Evolutionary conservation across 2,113 vertebrate genomes (phyloP), one percentile per base, ranked within the genome.

Genomic region (Entelurus aequoreus): DNA sequence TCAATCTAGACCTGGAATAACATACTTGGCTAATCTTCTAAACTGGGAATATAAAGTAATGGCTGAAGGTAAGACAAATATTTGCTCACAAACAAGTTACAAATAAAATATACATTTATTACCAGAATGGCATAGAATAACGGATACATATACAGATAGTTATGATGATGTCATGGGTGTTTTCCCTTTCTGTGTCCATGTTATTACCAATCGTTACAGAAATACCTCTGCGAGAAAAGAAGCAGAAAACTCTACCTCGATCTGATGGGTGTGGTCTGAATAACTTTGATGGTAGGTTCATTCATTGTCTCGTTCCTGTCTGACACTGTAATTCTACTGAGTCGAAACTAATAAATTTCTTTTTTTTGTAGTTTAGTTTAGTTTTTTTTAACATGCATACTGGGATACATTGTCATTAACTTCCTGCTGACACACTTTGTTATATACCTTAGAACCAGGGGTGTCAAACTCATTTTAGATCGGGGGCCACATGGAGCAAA

Each of bases 261-360:
- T 66, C 81, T 16, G 82, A 86, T 66, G 85, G 85, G 85, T 87
- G 83, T 81, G 84, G 77, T 80, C 78, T 84, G 60, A 73, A 70
- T 0, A 82, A 71, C 79, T 15, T 65, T 68, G 84, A 88, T 1
- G 82, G 86, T 88, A 80, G 10, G 69, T 4, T 7, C 44, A 69
- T 71, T 66, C 62, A 55, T 63, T 71, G 9, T 65, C 11, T 61
- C 11, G n/a, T 47, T 15, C 10, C 14, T 8, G 21, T 14, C 8
- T 42, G 11, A 21, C 35, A 19, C 16, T 46, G 4, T 21, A 44
- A 60, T 60, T 28, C 11, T 35, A 48, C 40, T 35, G 19, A 58
- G 16, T 42, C 53, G 1, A 35, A n/a, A 54, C 4, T 37, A 5
- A 54, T 38, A 5, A 54, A 15, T 28, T 2, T 28, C 28, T 28